These are phyloP conservation scores for Poecilia latipinna DNA, from an alignment of 2,113 vertebrate species.

Conservation along the genomic window DNA sequence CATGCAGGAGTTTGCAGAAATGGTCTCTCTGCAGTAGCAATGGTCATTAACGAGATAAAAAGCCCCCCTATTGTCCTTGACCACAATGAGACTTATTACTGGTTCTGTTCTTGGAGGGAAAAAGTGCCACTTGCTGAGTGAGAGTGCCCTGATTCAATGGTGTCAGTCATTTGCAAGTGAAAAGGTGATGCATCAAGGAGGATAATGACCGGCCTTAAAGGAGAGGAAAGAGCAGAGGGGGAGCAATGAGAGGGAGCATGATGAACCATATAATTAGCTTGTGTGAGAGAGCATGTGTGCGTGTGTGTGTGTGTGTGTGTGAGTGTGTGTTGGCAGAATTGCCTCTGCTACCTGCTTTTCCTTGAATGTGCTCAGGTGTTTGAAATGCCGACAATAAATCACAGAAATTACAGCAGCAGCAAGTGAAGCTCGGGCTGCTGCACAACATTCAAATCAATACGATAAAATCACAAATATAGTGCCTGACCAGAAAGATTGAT, in stretches of 20 bases:
- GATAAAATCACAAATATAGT: not conserved
- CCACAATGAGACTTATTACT: conserved; percentile 34
- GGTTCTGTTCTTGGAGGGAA: conserved; percentile 39
- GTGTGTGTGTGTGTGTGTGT: not conserved
- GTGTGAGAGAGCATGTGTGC: not conserved
- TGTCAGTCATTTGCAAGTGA: conserved; percentile 51
- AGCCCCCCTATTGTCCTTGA: conserved; percentile 38
- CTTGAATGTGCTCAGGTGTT: conserved; percentile 3
- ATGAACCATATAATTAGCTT: conserved; percentile 45
- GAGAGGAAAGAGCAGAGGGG: conserved; percentile 1
- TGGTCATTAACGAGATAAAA: conserved; percentile 32
- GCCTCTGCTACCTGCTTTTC: not conserved
- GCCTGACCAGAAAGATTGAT: not conserved
- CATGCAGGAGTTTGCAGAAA: not conserved
- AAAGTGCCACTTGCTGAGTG: conserved; percentile 44
- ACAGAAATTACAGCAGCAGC: not conserved
- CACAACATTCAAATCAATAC: not conserved
- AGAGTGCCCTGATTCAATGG: conserved; percentile 30
- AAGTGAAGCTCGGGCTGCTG: not conserved
- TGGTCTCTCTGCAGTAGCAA: not conserved
- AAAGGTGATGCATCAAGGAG: conserved; percentile 49
- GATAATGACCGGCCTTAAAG: conserved; percentile 39
- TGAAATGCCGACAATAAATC: not conserved
- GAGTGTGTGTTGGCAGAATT: not conserved
- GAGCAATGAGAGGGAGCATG: conserved; percentile 2